Conservation (phyloP, 1,140 invertebrate species). For the Calephelis nemesis region DNA sequence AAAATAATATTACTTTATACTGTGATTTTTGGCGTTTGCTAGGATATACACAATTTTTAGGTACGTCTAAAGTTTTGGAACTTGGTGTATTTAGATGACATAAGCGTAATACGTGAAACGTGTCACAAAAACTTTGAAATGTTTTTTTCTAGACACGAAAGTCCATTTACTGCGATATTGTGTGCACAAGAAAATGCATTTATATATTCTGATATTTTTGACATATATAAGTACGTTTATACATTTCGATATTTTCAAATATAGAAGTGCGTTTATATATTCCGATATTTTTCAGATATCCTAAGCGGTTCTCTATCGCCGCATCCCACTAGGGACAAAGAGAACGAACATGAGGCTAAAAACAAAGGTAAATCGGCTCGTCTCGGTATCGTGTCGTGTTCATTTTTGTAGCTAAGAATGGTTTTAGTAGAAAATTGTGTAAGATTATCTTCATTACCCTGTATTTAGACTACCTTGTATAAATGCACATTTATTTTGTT, state of each 20-base stretch:
- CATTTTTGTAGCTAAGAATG: constrained; percentile 40
- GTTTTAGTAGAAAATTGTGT: constrained; percentile 12
- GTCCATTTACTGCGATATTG: too few species aligned
- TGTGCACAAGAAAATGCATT: too few species aligned
- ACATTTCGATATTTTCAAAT: background rate
- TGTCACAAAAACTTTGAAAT: too few species aligned
- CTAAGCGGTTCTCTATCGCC: constrained; percentile 88
- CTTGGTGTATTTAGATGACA: too few species aligned
- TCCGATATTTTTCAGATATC: constrained; percentile 85
- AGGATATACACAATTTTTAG: too few species aligned
- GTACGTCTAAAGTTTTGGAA: too few species aligned
- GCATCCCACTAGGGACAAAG: constrained; percentile 85
- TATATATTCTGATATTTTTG: background rate
- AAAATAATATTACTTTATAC: too few species aligned
- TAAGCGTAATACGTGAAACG: too few species aligned
- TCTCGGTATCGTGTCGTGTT: constrained; percentile 51
- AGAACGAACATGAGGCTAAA: constrained; percentile 89
- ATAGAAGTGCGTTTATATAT: constrained; percentile 30
- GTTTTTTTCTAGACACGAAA: too few species aligned
- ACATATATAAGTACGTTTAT: background rate
- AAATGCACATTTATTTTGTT: constrained; percentile 2
- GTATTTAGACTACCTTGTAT: constrained; percentile 6
- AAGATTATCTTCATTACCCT: background rate
- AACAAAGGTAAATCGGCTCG: constrained; percentile 84
- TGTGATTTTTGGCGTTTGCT: too few species aligned